These are phyloP conservation scores for Falcunculus frontatus DNA, from an alignment of 2,113 vertebrate genomes.

Conservation along the genomic window DNA sequence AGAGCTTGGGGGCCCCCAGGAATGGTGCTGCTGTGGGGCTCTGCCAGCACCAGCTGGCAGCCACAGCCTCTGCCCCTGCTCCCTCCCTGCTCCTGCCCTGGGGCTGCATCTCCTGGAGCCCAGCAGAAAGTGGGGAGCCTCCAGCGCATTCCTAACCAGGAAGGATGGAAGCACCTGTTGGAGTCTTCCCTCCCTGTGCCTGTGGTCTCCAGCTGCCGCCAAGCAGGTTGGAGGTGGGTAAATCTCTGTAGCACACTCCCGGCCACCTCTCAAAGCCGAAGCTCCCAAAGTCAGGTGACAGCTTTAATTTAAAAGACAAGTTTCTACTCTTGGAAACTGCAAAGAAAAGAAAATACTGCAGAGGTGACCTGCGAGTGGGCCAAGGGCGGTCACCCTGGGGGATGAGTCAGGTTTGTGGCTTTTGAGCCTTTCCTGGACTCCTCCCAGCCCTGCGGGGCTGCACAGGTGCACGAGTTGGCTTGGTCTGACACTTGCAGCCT, in stretches of 20 bases:
- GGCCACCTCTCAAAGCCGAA: background rate
- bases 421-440: background rate
- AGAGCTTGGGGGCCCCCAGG: background rate
- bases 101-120: background rate
- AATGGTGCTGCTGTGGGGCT: background rate
- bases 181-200: background rate
- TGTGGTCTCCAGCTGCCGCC: background rate
- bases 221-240: background rate
- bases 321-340: background rate
- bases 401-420: background rate
- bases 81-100: background rate
- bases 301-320: background rate
- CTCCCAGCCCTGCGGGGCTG: background rate
- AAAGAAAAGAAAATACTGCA: background rate
- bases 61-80: background rate
- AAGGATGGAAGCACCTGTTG: background rate
- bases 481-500: background rate
- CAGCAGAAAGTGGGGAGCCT: background rate
- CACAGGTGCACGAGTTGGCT: background rate
- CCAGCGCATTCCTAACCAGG: background rate
- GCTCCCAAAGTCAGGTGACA: background rate
- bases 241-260: background rate
- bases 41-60: background rate
- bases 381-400: background rate
- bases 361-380: background rate